Evolutionary conservation across 2,113 vertebrate species (phyloP).

Genomic region (Clarias batrachus): DNA sequence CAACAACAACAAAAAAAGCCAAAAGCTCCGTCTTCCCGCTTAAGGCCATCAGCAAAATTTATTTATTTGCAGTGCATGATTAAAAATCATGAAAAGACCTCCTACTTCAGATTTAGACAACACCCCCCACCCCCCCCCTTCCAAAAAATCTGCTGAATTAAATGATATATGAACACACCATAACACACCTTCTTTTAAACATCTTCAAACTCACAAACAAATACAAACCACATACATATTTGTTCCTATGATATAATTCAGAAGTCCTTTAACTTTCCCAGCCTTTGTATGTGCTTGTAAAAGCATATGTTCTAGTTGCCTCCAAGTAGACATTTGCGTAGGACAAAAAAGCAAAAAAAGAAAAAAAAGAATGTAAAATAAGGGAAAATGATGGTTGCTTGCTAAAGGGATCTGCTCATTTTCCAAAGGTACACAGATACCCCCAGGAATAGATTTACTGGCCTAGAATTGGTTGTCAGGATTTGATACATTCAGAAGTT

Average conservation of each 20-base stretch:
- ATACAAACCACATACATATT: conserved; percentile 51
- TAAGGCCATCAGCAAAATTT: not conserved
- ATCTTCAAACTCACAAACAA: conserved; percentile 11
- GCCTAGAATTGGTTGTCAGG: conserved; percentile 74
- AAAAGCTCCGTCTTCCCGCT: not conserved
- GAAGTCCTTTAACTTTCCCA: conserved; percentile 65
- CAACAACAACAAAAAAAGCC: conserved; percentile 13
- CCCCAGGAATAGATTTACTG: conserved; percentile 73
- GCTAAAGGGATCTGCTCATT: conserved; percentile 63
- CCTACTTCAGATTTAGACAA: not conserved
- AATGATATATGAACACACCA: not conserved
- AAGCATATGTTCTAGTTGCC: conserved; percentile 70
- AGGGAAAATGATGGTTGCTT: conserved; percentile 54
- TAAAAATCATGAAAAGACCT: not conserved
- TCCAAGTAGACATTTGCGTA: conserved; percentile 64
- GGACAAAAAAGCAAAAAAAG: conserved; percentile 46
- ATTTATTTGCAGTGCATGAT: conserved; percentile 13
- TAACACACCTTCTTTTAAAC: not conserved
- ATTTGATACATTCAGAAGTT: conserved; percentile 77
- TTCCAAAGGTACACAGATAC: conserved; percentile 68
- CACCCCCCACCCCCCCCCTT: not conserved
- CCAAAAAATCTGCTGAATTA: not conserved
- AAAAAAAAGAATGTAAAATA: conserved; percentile 39
- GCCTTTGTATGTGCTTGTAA: conserved; percentile 67
- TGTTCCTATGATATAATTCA: conserved; percentile 68